Percentiles rank a stretch among this genome's conserved stretches.
Conservation (phyloP, 2,888 invertebrate genomes). For the Chrysolina americana region DNA sequence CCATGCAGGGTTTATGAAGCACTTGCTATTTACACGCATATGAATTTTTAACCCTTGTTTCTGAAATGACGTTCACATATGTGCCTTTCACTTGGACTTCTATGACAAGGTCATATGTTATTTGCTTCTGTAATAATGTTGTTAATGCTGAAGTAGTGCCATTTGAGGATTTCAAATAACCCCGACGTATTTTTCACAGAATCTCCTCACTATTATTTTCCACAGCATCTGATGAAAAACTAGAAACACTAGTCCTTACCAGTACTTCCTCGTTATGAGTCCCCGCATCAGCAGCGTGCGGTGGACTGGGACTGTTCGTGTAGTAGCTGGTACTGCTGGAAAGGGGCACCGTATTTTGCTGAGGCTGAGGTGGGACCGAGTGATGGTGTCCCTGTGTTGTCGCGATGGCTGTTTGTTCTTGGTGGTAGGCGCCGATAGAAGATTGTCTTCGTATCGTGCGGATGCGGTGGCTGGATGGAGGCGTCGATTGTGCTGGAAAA, state of each 20-base stretch:
- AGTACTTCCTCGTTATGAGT: constrained; percentile 49
- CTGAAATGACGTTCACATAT: no score
- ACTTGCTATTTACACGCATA: no score
- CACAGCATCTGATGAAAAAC: no score
- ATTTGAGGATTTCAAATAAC: no score
- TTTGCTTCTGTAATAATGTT: no score
- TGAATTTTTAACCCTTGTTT: no score
- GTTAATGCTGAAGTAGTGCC: no score
- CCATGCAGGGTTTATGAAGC: no score
- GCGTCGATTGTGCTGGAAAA: constrained; percentile 76
- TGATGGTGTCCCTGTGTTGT: constrained; percentile 49
- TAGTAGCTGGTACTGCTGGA: constrained; percentile 73
- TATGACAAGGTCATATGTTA: no score
- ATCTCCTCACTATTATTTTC: no score
- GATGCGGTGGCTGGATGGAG: constrained; percentile 74
- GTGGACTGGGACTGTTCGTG: constrained; percentile 77
- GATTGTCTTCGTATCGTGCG: constrained; percentile 76
- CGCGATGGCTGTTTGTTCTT: constrained; percentile 48
- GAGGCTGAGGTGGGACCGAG: constrained; percentile 43
- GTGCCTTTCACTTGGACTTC: no score
- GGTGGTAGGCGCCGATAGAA: constrained; percentile 74
- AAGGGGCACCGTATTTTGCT: constrained; percentile 60
- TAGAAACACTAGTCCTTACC: constrained; percentile 38
- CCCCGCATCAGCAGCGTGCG: constrained; percentile 68
- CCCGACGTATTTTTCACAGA: no score